Evolutionary conservation across 2,888 invertebrate species (phyloP).

Genomic region (Plagiodera versicolora): DNA sequence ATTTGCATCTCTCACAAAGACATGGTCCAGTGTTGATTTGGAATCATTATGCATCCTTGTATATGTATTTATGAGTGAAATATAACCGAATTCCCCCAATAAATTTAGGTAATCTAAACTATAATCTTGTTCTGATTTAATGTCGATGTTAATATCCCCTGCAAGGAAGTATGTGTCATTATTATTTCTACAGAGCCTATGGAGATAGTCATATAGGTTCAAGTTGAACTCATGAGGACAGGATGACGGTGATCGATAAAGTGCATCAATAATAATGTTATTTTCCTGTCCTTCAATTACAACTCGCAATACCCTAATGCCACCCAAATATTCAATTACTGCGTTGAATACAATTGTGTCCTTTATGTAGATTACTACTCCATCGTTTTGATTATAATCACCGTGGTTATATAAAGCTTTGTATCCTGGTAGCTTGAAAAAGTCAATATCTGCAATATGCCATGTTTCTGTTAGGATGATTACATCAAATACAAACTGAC

Average conservation of each 20-base stretch:
- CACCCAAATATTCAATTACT: no score
- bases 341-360: no score
- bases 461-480: conserved; percentile 1
- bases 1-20: no score
- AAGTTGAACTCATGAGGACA: conserved; percentile 5
- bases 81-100: conserved; percentile 2
- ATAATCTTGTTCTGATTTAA: no score
- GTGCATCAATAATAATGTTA: neutral
- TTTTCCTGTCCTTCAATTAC: conserved; percentile 1
- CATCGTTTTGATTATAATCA: no score
- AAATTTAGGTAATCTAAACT: neutral
- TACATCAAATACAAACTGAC: neutral
- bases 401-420: no score
- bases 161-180: neutral
- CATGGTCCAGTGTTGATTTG: no score
- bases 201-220: conserved; percentile 2
- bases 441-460: conserved; percentile 1
- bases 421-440: conserved; percentile 2
- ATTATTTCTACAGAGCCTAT: conserved; percentile 3
- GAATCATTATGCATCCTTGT: neutral
- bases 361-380: no score
- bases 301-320: neutral
- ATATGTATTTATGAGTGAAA: conserved; percentile 1
- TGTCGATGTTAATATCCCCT: no score
- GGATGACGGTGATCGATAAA: neutral